A percentile compares a stretch with the other conserved stretches of the same genome.
phyloP scores from a whole-genome alignment of 2,888 invertebrate genomes.

The Diadegma fenestrale region DNA sequence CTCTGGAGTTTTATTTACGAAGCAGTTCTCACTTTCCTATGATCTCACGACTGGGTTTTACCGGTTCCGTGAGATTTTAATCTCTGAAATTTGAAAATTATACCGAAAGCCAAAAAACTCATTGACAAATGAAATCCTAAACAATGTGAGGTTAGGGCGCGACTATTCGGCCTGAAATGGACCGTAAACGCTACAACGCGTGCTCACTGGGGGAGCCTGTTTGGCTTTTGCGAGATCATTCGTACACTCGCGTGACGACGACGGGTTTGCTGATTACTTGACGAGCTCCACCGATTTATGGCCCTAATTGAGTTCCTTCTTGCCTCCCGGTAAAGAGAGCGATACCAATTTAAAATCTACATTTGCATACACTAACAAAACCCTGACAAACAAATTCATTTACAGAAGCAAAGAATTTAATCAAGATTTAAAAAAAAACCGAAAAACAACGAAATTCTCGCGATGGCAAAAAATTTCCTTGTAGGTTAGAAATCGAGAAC shows the following conservation, averaged over 20 bases:
- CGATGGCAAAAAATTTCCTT: no score
- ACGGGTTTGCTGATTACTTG: constrained; percentile 66
- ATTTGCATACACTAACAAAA: constrained; percentile 30
- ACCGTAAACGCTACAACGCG: constrained; percentile 19
- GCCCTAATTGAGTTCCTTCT: constrained; percentile 68
- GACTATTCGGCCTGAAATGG: constrained; percentile 31
- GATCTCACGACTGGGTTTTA: neutral
- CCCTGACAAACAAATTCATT: constrained; percentile 41
- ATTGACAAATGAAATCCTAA: neutral
- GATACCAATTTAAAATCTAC: constrained; percentile 47
- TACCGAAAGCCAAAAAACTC: neutral
- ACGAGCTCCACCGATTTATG: constrained; percentile 69
- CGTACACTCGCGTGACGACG: constrained; percentile 66
- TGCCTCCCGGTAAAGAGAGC: constrained; percentile 55
- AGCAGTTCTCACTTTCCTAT: neutral
- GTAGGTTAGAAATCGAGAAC: neutral
- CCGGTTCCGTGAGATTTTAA: neutral
- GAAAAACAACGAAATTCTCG: neutral
- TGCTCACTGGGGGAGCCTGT: constrained; percentile 58
- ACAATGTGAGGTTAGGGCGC: neutral
- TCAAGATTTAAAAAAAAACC: neutral
- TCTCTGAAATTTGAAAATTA: neutral
- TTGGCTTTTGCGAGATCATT: constrained; percentile 67
- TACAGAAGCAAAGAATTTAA: neutral
- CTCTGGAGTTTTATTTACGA: neutral